Evolutionary conservation across 2,113 vertebrate species (phyloP).

Genomic region (Toxotes chatareus): DNA sequence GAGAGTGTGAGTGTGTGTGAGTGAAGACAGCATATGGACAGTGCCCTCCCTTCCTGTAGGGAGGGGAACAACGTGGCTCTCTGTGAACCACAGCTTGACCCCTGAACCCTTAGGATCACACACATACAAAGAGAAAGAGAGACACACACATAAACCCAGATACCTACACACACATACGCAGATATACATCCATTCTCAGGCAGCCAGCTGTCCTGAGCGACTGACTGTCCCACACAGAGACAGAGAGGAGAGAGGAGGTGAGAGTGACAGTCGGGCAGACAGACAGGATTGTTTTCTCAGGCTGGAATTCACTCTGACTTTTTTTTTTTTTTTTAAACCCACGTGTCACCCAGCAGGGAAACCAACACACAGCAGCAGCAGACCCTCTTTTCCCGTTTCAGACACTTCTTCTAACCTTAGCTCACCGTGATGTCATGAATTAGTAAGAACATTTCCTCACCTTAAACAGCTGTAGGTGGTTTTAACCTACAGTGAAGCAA

Average conservation of each 20-base stretch:
- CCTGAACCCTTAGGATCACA: slow-evolving; percentile 80
- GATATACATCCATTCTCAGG: slow-evolving; percentile 64
- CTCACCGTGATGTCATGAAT: slow-evolving; percentile 22
- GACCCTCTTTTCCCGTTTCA: slow-evolving; percentile 38
- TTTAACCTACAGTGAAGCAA: neutral
- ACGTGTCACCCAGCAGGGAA: slow-evolving; percentile 73
- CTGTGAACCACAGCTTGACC: slow-evolving; percentile 81
- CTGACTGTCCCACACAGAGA: slow-evolving; percentile 62
- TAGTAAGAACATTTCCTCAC: slow-evolving; percentile 9
- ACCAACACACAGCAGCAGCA: slow-evolving; percentile 61
- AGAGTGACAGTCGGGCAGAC: slow-evolving; percentile 59
- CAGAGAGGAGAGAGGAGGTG: slow-evolving; percentile 65
- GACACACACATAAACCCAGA: slow-evolving; percentile 54
- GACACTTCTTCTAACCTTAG: slow-evolving; percentile 38
- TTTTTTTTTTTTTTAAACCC: slow-evolving; percentile 59
- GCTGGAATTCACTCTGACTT: slow-evolving; percentile 63
- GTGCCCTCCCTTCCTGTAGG: slow-evolving; percentile 85
- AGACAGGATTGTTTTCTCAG: slow-evolving; percentile 75
- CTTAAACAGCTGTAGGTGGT: slow-evolving; percentile 14
- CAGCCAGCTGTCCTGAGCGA: slow-evolving; percentile 70
- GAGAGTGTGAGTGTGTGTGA: slow-evolving; percentile 55
- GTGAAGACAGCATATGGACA: slow-evolving; percentile 86
- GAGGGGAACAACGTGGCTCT: slow-evolving; percentile 79
- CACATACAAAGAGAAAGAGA: slow-evolving; percentile 64
- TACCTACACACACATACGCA: slow-evolving; percentile 59